Conservation (phyloP, 2,888 invertebrate species). For the Pammene fasciana region DNA sequence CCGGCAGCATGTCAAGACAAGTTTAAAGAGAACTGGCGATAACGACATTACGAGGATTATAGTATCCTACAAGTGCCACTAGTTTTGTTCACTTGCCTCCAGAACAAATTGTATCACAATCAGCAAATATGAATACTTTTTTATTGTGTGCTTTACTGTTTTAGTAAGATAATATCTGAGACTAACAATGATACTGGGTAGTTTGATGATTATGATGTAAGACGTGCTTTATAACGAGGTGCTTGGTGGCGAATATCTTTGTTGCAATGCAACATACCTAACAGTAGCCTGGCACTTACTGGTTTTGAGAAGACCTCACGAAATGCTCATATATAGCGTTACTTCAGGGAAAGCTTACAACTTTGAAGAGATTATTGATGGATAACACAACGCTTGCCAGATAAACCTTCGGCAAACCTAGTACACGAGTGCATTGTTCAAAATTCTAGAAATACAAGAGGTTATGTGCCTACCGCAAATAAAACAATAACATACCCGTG, state of each 20-base stretch:
- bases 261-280: not conserved
- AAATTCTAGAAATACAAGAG: constrained; percentile 28
- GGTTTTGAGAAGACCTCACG: not conserved
- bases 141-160: no score
- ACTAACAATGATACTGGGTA: no score
- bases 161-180: no score
- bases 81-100: no score
- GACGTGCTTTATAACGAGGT: not conserved
- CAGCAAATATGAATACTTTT: no score
- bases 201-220: no score
- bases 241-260: not conserved
- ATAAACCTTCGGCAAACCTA: not conserved
- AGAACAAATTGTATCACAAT: no score
- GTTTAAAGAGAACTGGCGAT: no score
- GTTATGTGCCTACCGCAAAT: constrained; percentile 52
- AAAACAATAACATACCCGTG: constrained; percentile 59
- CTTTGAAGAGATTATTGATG: not conserved
- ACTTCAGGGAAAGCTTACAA: not conserved
- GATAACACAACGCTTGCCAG: not conserved
- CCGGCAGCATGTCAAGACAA: no score
- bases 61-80: no score
- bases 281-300: not conserved
- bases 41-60: no score
- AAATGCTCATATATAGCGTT: not conserved
- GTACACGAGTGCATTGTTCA: constrained; percentile 6